Base-by-base conservation (phyloP, 1,140 invertebrate genomes). In the Eurosta solidaginis region DNA sequence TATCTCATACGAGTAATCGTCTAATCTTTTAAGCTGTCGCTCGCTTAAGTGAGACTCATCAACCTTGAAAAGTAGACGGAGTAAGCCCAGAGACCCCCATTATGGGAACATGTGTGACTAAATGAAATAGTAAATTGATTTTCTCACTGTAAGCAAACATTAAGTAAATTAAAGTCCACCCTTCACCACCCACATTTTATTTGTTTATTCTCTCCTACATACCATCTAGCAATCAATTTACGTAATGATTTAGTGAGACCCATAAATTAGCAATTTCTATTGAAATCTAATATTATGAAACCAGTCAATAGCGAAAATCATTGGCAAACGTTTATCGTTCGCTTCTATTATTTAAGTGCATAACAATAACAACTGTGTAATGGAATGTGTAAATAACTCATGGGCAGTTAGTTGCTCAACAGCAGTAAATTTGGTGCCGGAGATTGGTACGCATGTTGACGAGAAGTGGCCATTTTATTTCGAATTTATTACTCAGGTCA, bases 201-300 rank as follows among this genome's bases (percentile, higher is more conserved):
- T n/a, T n/a, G n/a, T 59, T 4, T 49, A 17, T 12, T 7, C 4
- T 0, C 49, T 2, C 20, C 20, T 50, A 4, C 7, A 1, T 9
- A 27, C 22, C 50, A 20, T 54, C 14, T 20, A 29, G 12, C 25
- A 54, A 54, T 54, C 50, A n/a, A n/a, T n/a, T n/a, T n/a, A 68
- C 14, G 10, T 33, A n/a, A 40, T 68, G 59, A 68, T 68, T 68
- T 68, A 68, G 29, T 68, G n/a, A n/a, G n/a, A 33, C 33, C 40
- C 59, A 68, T 68, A 68, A 68, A 68, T 68, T 68, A 68, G 33
- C 17, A 29, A 68, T 40, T 68, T 68, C 59, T 20, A 68, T n/a
- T n/a, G 33, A 68, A 68, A 68, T 40, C 17, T 33, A 33, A 68
- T 68, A 68, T 40, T 68, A 29, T 29, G 59, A 68, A 42, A 20